A percentile compares a stretch with the other conserved stretches of the same genome.
Evolutionary conservation across 2,113 vertebrate species (phyloP).

Genomic region (Lycaon pictus): DNA sequence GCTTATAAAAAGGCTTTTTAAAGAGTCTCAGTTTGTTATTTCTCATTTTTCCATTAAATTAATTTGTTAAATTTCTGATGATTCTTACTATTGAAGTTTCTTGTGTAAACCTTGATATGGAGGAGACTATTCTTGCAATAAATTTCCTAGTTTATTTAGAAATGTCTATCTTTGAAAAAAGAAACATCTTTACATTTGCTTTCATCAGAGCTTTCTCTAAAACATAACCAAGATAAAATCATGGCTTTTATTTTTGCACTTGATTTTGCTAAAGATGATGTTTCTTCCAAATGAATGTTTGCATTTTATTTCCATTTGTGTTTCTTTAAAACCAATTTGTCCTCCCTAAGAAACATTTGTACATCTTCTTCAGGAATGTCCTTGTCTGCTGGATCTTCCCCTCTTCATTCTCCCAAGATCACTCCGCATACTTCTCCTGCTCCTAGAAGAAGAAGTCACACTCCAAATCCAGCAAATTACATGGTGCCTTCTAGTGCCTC

Average conservation of each 20-base stretch:
- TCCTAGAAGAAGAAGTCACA: conserved; percentile 98
- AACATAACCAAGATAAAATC: conserved; percentile 34
- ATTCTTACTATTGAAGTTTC: conserved; percentile 17
- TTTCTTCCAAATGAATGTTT: conserved; percentile 72
- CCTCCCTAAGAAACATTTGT: conserved; percentile 59
- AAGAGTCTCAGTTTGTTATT: not conserved
- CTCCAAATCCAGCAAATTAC: conserved; percentile 97
- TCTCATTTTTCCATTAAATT: conserved; percentile 5
- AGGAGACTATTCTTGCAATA: conserved; percentile 22
- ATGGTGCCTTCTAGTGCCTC: conserved; percentile 97
- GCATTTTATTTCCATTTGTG: conserved; percentile 50
- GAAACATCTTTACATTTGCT: conserved; percentile 26
- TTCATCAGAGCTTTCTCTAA: conserved; percentile 42
- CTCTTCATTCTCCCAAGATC: conserved; percentile 99
- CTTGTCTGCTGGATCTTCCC: conserved; percentile 98
- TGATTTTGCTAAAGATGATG: conserved; percentile 54
- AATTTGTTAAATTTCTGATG: conserved; percentile 20
- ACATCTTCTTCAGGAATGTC: conserved; percentile 95
- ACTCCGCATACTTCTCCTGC: conserved; percentile 99
- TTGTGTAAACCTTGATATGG: conserved; percentile 58
- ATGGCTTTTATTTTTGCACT: conserved; percentile 32
- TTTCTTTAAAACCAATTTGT: conserved; percentile 18
- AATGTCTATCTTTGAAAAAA: conserved; percentile 40
- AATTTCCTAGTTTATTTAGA: conserved; percentile 19
- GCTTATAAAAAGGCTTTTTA: not conserved